Evolutionary conservation across 2,113 vertebrate species (phyloP).

Genomic region (Sardina pilchardus): DNA sequence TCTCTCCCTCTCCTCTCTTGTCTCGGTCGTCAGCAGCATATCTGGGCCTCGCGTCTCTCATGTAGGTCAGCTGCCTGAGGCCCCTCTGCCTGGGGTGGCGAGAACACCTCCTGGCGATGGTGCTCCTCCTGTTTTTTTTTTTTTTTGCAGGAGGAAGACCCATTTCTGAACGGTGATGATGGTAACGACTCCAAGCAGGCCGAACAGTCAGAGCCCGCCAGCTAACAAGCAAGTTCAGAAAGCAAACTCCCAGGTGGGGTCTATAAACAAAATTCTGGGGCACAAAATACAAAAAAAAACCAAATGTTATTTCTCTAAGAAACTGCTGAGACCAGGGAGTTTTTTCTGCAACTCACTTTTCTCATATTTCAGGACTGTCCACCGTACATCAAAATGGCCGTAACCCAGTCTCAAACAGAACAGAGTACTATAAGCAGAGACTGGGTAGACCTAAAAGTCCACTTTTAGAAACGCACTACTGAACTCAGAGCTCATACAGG

Average conservation of each 20-base stretch:
- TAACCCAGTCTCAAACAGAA: neutral
- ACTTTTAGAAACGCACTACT: neutral
- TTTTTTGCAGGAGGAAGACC: constrained; percentile 27
- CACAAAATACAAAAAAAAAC: neutral
- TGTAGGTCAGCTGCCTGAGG: constrained; percentile 40
- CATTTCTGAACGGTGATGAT: neutral
- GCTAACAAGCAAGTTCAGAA: constrained; percentile 14
- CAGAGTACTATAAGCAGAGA: neutral
- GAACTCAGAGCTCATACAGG: neutral
- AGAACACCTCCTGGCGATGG: constrained; percentile 15
- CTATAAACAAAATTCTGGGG: constrained; percentile 8
- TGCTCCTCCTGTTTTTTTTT: constrained; percentile 23
- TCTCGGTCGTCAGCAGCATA: constrained; percentile 18
- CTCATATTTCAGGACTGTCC: neutral
- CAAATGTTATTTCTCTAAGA: neutral
- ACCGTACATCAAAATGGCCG: neutral
- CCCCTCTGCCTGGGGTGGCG: constrained; percentile 25
- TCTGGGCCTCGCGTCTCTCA: constrained; percentile 10
- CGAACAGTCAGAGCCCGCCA: neutral
- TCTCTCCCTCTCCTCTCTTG: neutral
- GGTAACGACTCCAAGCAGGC: neutral
- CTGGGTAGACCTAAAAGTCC: neutral
- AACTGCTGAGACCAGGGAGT: neutral
- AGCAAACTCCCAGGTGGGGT: neutral
- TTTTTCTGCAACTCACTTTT: neutral